Base-by-base conservation (phyloP, 1,140 invertebrate genomes). In the Sycobia sp. region DNA sequence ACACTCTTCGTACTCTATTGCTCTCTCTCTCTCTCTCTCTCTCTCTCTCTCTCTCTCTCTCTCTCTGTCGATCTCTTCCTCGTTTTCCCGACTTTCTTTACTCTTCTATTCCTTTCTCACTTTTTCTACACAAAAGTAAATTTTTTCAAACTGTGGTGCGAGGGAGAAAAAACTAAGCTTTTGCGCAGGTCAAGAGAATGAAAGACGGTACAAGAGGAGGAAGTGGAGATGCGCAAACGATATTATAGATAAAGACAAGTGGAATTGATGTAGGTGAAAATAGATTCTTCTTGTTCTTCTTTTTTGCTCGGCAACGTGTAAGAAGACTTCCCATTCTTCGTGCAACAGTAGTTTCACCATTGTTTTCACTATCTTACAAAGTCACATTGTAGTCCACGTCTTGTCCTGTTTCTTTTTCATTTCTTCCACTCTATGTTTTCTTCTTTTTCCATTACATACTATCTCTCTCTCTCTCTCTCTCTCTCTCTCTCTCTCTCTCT, bases 261-360 rank as follows among this genome's bases (percentile, higher is more conserved):
- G 74, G 74, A 72, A 75, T 76, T 71, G 72, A 75, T 73, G 75
- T 76, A 72, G 72, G 73, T 71, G 67, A 69, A 66, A 44, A 65
- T 65, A 47, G 25, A 41, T 56, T 43, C 27, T 23, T 67, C 63
- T 63, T 53, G 59, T 67, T 66, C 56, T 63, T 69, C 68, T 70
- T 68, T 47, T 57, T 57, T 22, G 59, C 55, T 56, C 46, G 13
- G 46, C 18, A 43, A 38, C 44, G 32, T 47, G 5, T 41, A 46
- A 57, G 44, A 57, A 47, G 23, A 57, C 14, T 57, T 47, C 39
- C 50, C 39, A 23, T 36, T 10, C 2, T 36, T 47, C 32, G 23
- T 32, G 29, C 27, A 47, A 18, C 29, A 25, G 1, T 2, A 7
- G 1, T 3, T 36, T 22, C 13, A 29, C 27, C n/a, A n/a, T n/a